Evolutionary conservation across 2,113 vertebrate species (phyloP), one percentile per base, ranked within the genome.

Genomic region (Dipodomys ordii): DNA sequence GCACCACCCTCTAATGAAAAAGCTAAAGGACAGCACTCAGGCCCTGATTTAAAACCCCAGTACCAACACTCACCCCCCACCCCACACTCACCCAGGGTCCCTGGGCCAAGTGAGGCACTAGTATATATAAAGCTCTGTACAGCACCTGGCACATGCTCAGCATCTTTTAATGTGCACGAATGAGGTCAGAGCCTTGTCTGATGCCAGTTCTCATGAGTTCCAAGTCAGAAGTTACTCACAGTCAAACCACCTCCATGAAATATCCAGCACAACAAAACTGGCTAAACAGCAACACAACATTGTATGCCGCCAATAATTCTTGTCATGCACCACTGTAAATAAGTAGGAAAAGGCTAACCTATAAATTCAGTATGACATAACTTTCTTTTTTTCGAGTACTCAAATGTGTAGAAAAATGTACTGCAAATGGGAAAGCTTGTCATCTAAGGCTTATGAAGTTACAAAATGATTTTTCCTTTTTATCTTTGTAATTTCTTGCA

Each of bases 401-500:
- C 44, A 87, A 71, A 78, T 28, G 30, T 35, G 32, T 28, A 67
- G 53, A 57, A 82, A 84, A 79, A 88, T 15, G 30, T 7, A 39
- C 27, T 49, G 7, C 27, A 62, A 69, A 80, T 35, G 22, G 20
- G 7, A 72, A 76, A 69, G n/a, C 12, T 1, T 64, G 19, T 71
- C 80, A 53, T 57, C 62, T 39, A 71, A 13, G 35, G 74, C 18
- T 39, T 44, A 15, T 71, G 22, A 88, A 95, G 71, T 85, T 20
- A 73, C 73, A 60, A 67, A 60, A 39, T 13, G 23, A 64, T 57
- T 92, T 92, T 74, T 57, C 53, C 81, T 73, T 87, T 92, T 90
- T 67, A 27, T 62, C 62, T 96, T 87, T 77, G 85, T 86, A 88
- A 89, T 81, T 93, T 93, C 93, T 92, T 57, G 7, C 30, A 65